These are phyloP conservation scores for Lasioglossum leucozonium DNA, from an alignment of 2,888 invertebrate genomes.

Conservation along the genomic window DNA sequence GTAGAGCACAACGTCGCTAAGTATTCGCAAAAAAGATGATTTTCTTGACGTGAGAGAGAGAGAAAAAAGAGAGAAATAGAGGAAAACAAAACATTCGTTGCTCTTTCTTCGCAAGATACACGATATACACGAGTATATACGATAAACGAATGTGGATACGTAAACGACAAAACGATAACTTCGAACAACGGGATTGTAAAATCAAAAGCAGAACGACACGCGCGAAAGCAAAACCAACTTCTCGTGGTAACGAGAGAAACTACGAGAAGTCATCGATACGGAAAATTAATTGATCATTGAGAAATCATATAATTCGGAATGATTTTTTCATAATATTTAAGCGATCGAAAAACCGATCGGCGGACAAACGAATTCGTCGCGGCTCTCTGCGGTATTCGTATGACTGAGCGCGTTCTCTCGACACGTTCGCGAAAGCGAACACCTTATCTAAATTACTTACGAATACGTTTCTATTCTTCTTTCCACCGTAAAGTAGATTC, in stretches of 20 bases:
- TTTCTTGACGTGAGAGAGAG: conserved; percentile 2
- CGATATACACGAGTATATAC: background rate
- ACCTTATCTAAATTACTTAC: conserved; percentile 68
- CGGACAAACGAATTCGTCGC: conserved; percentile 2
- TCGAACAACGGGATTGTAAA: background rate
- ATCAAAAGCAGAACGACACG: background rate
- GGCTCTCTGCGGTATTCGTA: background rate
- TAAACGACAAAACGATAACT: conserved; percentile 1
- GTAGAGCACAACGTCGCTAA: conserved; percentile 46
- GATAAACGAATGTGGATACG: background rate
- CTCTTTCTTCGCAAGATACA: conserved; percentile 1
- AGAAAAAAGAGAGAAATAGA: no score
- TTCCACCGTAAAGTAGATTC: conserved; percentile 58
- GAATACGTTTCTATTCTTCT: conserved; percentile 62
- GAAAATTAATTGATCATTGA: background rate
- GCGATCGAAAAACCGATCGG: background rate
- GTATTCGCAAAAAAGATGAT: conserved; percentile 21
- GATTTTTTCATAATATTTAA: background rate
- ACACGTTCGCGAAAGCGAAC: conserved; percentile 24
- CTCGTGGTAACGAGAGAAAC: background rate
- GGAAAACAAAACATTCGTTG: conserved; percentile 11
- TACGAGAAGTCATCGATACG: background rate
- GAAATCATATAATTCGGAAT: background rate
- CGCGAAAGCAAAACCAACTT: conserved; percentile 9
- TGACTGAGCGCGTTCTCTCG: conserved; percentile 14